Conservation (phyloP, 2,888 invertebrate species). For the Selenia dentaria region DNA sequence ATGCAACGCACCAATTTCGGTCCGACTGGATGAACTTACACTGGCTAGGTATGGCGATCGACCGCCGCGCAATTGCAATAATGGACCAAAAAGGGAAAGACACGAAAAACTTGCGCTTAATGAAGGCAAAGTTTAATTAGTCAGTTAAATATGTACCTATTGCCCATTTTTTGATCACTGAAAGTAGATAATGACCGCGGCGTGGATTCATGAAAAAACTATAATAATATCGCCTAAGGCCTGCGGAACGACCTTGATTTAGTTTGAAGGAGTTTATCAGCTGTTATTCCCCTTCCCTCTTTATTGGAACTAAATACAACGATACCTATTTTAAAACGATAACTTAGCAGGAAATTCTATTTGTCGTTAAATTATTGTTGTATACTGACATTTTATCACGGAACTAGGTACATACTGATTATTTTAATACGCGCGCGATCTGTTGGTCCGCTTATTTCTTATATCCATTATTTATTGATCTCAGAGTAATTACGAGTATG, state of each 20-base stretch:
- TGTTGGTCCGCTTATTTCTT: conserved; percentile 2
- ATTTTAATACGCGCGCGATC: too few relatives aligned
- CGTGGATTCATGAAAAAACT: too few relatives aligned
- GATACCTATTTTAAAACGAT: conserved; percentile 22
- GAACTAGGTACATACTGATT: too few relatives aligned
- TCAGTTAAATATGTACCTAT: not conserved
- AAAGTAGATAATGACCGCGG: too few relatives aligned
- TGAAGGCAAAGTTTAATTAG: conserved; percentile 11
- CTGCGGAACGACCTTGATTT: conserved; percentile 8
- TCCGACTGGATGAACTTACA: conserved; percentile 21
- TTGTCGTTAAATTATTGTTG: too few relatives aligned
- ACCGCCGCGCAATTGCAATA: conserved; percentile 12
- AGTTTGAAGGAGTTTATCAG: conserved; percentile 8
- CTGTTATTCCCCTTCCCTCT: conserved; percentile 7
- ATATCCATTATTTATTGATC: conserved; percentile 11
- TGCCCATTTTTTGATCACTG: too few relatives aligned
- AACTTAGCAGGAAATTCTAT: conserved; percentile 51
- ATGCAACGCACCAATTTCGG: conserved; percentile 38
- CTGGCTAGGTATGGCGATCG: conserved; percentile 18
- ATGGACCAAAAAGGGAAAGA: conserved; percentile 12
- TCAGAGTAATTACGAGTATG: conserved; percentile 15
- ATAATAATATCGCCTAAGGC: too few relatives aligned
- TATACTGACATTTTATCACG: too few relatives aligned
- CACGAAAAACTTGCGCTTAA: conserved; percentile 14
- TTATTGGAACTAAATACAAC: conserved; percentile 1